Percentiles rank a stretch among this genome's conserved stretches.
These are phyloP conservation scores for Drosophila ochracea DNA, from an alignment of 2,888 invertebrate species.

Conservation along the genomic window DNA sequence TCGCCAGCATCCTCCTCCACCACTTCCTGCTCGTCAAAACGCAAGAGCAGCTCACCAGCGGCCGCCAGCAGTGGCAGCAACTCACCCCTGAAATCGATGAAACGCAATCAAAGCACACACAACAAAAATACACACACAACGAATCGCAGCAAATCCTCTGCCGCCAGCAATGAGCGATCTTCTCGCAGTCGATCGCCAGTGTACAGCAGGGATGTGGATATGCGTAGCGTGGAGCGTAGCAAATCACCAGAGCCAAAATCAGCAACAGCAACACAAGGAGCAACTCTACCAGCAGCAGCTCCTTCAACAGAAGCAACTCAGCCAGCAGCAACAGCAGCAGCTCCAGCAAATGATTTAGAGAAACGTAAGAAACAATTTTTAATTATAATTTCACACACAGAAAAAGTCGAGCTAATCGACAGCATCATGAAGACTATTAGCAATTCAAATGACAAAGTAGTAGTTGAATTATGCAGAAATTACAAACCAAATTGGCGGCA, in stretches of 20 bases:
- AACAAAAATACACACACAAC: constrained; percentile 59
- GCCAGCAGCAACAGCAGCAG: constrained; percentile 23
- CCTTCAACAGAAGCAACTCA: constrained; percentile 16
- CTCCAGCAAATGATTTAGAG: constrained; percentile 82
- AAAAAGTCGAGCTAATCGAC: constrained; percentile 41
- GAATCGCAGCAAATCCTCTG: constrained; percentile 30
- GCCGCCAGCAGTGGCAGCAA: constrained; percentile 55
- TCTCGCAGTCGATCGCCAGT: constrained; percentile 83
- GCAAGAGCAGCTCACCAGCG: constrained; percentile 81
- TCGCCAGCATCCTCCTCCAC: constrained; percentile 48
- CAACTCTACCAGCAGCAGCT: constrained; percentile 22
- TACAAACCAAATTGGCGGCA: constrained; percentile 76
- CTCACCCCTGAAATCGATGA: neutral
- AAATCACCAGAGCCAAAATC: constrained; percentile 60
- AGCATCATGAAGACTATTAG: constrained; percentile 26
- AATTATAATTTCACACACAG: constrained; percentile 71
- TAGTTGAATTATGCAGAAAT: constrained; percentile 70
- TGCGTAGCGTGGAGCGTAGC: constrained; percentile 63
- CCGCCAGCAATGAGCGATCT: constrained; percentile 44
- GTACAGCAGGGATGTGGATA: constrained; percentile 77
- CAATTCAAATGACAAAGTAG: constrained; percentile 61
- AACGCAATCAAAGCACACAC: constrained; percentile 62
- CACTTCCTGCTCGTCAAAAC: constrained; percentile 48
- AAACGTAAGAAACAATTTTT: constrained; percentile 84
- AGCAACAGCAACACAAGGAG: constrained; percentile 8